Evolutionary conservation across 2,797 vertebrate species (phyloP).

Genomic region (Anomalospiza imberbis): DNA sequence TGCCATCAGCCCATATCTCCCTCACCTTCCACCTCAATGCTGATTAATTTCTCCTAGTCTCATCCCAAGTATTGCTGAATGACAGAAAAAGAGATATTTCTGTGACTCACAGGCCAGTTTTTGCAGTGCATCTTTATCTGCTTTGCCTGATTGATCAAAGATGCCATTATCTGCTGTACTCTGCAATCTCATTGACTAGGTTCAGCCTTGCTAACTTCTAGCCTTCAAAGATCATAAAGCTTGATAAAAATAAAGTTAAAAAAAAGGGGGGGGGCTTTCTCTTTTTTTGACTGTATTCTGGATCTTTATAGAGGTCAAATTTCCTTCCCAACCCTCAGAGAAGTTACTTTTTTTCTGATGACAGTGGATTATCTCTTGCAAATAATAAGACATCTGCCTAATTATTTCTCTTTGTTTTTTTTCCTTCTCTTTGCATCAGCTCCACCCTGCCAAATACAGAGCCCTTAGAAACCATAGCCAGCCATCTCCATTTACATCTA

Average conservation of each 20-base stretch:
- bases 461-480: background rate
- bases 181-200: background rate
- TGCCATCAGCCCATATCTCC: background rate
- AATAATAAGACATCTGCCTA: background rate
- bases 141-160: conserved; percentile 28
- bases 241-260: background rate
- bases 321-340: background rate
- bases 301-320: background rate
- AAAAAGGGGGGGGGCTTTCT: accelerated
- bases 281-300: background rate
- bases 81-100: conserved; percentile 9
- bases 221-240: background rate
- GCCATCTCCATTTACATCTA: background rate
- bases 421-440: background rate
- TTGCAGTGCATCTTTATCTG: background rate
- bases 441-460: background rate
- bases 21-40: conserved; percentile 1
- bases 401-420: background rate
- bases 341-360: background rate
- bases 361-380: background rate
- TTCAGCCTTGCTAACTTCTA: background rate
- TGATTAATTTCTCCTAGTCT: conserved; percentile 29
- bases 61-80: background rate
- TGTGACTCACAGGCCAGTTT: background rate
- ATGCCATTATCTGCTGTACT: background rate